A percentile compares a stretch with the other conserved stretches of the same genome.
Evolutionary conservation across 37 sponge, comb jelly and placozoan genomes (phyloP).

Genomic region (Cladorhizidae sp.): DNA sequence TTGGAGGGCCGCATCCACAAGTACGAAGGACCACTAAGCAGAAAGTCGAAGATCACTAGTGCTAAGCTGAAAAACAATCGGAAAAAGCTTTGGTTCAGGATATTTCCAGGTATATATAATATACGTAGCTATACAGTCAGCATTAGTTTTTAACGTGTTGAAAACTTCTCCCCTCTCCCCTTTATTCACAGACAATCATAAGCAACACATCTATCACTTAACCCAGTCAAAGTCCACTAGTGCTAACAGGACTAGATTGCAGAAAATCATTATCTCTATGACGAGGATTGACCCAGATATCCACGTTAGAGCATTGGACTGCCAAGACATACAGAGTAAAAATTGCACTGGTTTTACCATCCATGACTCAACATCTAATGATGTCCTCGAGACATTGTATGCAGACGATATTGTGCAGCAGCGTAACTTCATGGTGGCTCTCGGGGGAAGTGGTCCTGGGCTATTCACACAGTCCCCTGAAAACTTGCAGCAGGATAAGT

Average conservation of each 20-base stretch:
- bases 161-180: too few species aligned
- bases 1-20: constrained; percentile 49
- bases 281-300: constrained; percentile 12
- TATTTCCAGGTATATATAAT: constrained; percentile 41
- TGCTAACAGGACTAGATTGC: constrained; percentile 8
- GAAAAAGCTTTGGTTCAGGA: constrained; percentile 48
- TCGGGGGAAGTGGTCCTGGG: constrained; percentile 65
- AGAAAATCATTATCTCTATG: constrained; percentile 24
- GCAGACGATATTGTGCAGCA: constrained; percentile 67
- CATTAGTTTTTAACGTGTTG: background rate
- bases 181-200: background rate
- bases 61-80: constrained; percentile 17
- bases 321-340: constrained; percentile 13
- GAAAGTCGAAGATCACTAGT: constrained; percentile 17
- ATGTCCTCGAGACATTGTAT: constrained; percentile 33
- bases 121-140: background rate
- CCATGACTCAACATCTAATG: constrained; percentile 1
- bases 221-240: constrained; percentile 26
- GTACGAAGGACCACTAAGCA: constrained; percentile 34
- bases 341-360: constrained; percentile 54
- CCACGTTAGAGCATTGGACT: constrained; percentile 20
- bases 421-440: constrained; percentile 72
- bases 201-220: constrained; percentile 7
- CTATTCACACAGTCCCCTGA: constrained; percentile 52
- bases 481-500: background rate